These are phyloP conservation scores for Diachasmimorpha longicaudata DNA, from an alignment of 1,140 invertebrate genomes.

Conservation along the genomic window DNA sequence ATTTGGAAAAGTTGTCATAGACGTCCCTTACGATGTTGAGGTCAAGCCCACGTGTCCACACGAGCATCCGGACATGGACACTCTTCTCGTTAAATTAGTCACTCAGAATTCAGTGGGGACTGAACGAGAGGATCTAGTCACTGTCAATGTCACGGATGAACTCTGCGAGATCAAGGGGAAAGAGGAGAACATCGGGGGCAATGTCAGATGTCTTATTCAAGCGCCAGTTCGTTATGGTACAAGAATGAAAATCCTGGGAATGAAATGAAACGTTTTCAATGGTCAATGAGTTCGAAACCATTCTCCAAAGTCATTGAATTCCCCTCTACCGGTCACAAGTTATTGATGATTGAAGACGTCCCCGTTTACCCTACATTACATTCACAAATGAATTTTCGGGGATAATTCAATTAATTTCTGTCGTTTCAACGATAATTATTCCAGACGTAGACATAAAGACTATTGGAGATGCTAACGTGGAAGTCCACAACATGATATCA, in stretches of 20 bases:
- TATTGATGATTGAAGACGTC: no score
- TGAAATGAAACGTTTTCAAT: neutral
- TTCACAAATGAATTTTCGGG: no score
- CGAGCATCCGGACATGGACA: slow-evolving; percentile 32
- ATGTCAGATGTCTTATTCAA: slow-evolving; percentile 21
- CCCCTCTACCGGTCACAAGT: no score
- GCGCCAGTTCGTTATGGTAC: slow-evolving; percentile 32
- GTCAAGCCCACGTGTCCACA: slow-evolving; percentile 30
- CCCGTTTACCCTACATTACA: no score
- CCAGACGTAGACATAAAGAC: slow-evolving; percentile 28
- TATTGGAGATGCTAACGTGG: slow-evolving; percentile 11
- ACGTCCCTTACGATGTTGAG: slow-evolving; percentile 29
- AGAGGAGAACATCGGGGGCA: neutral
- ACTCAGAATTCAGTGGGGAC: neutral
- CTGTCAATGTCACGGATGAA: slow-evolving; percentile 13
- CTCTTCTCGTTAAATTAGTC: slow-evolving; percentile 23
- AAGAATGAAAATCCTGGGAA: neutral
- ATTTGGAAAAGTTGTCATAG: slow-evolving; percentile 30
- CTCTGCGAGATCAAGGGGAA: slow-evolving; percentile 16
- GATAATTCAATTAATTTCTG: no score
- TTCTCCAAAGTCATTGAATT: no score
- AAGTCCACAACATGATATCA: slow-evolving; percentile 30
- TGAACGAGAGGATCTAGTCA: slow-evolving; percentile 14
- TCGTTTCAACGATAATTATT: neutral
- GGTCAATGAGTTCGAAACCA: no score